Conservation (phyloP, 30 jellyfish, hydroid and myxozoan genomes). For the Turritopsis rubra region DNA sequence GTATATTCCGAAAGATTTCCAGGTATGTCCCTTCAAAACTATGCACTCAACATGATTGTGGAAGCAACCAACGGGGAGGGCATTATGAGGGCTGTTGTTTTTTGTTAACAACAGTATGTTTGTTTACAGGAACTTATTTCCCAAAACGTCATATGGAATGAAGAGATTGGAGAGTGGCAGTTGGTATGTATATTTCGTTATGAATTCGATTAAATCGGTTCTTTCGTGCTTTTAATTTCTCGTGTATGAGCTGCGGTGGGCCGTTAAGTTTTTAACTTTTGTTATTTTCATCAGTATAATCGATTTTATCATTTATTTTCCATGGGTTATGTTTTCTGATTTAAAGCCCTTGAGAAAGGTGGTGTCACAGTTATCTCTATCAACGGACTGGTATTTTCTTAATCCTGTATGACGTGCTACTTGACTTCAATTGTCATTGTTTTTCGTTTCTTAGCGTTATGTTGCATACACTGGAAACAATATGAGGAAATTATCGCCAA, state of each 20-base stretch:
- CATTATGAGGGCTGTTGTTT: neutral
- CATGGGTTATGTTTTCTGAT: too few relatives aligned
- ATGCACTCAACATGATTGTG: neutral
- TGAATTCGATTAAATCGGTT: too few relatives aligned
- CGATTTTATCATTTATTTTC: too few relatives aligned
- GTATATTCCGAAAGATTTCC: slow-evolving; percentile 76
- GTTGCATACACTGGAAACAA: slow-evolving; percentile 96
- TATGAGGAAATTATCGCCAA: slow-evolving; percentile 73
- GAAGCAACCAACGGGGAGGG: neutral
- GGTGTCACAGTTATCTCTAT: neutral
- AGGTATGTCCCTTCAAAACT: slow-evolving; percentile 42
- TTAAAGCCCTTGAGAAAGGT: too few relatives aligned
- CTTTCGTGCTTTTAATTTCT: too few relatives aligned
- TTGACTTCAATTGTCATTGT: neutral
- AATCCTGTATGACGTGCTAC: neutral
- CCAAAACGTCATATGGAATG: slow-evolving; percentile 77
- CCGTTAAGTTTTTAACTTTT: too few relatives aligned
- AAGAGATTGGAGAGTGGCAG: slow-evolving; percentile 97
- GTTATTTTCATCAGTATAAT: too few relatives aligned
- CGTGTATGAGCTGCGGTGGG: too few relatives aligned
- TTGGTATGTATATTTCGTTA: slow-evolving; percentile 53
- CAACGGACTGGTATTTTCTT: neutral
- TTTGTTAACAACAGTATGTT: neutral
- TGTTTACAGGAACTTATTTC: slow-evolving; percentile 57
- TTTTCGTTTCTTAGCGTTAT: slow-evolving; percentile 43